Evolutionary conservation across 1,140 invertebrate genomes (phyloP).

Genomic region (Contarinia nasturtii): DNA sequence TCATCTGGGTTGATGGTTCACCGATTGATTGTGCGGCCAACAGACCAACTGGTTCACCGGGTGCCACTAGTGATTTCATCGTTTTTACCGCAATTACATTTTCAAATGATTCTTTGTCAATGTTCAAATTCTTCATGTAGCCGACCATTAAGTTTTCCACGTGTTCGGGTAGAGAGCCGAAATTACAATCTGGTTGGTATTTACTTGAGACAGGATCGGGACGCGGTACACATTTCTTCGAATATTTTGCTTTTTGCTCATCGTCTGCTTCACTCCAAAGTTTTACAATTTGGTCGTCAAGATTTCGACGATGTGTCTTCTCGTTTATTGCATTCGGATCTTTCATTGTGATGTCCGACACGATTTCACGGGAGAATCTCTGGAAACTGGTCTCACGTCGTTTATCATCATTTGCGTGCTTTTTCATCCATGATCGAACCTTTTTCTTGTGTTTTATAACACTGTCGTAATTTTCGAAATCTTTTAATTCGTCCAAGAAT

Average conservation of each 20-base stretch:
- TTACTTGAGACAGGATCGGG: slow-evolving; percentile 55
- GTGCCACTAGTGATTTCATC: slow-evolving; percentile 54
- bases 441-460: slow-evolving; percentile 29
- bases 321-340: slow-evolving; percentile 15
- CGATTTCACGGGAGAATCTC: slow-evolving; percentile 19
- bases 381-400: slow-evolving; percentile 14
- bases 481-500: slow-evolving; percentile 33
- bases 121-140: slow-evolving; percentile 32
- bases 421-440: slow-evolving; percentile 39
- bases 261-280: slow-evolving; percentile 37
- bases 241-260: slow-evolving; percentile 33
- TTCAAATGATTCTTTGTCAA: slow-evolving; percentile 31
- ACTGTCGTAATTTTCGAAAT: slow-evolving; percentile 24
- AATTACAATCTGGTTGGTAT: slow-evolving; percentile 50
- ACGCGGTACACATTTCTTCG: slow-evolving; percentile 25
- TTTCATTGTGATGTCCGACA: slow-evolving; percentile 16
- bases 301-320: slow-evolving; percentile 16
- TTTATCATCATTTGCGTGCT: slow-evolving; percentile 27
- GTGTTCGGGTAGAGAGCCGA: slow-evolving; percentile 66
- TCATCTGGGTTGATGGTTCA: slow-evolving; percentile 99
- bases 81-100: slow-evolving; percentile 60
- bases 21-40: slow-evolving; percentile 91
- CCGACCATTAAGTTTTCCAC: slow-evolving; percentile 45
- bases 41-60: slow-evolving; percentile 80
- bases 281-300: slow-evolving; percentile 31